Base-by-base conservation (phyloP, 2,797 vertebrate genomes). In the Sebastes paucispinis region DNA sequence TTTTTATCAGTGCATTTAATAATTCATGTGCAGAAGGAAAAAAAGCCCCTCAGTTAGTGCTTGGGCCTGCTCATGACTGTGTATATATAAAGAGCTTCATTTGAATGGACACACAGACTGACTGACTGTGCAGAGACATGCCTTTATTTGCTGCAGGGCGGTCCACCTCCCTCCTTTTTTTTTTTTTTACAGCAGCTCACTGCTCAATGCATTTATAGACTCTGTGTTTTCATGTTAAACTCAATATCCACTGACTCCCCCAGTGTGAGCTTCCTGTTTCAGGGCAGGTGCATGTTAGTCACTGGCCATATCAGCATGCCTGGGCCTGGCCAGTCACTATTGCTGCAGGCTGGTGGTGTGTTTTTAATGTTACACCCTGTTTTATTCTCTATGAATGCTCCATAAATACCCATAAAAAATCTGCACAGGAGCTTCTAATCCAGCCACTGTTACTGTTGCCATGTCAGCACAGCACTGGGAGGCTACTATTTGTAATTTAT, bases 111-210 rank as follows among this genome's bases (percentile, higher is more conserved):
- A 78, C 47, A 52, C 66, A 75, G 72, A 59, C 47, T 52, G 43
- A 16, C 13, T 29, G 74, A 62, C 36, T 39, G 74, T 59, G 72
- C 32, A 75, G 72, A 67, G 75, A 66, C 55, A 50, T 80, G 84
- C 64, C 69, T 88, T 55, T 84, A 74, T 89, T 90, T 93, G 87
- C 92, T 92, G 93, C 92, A 92, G 91, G 91, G 88, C 87, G 87
- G 89, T 82, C 85, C 86, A 58, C 77, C 78, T 76, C 76, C 75
- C 86, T 80, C 76, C 73, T 52, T 47, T 43, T 43, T 16, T 16
- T 39, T 43, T 43, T 43, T 43, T 43, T 69, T 11, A 16, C 64
- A 86, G 70, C 69, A 66, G 68, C 81, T 71, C 59, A 3, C 20
- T 80, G 79, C 55, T 39, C 36, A 39, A 55, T 77, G 75, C 6